Evolutionary conservation across 2,797 vertebrate genomes (phyloP).

Genomic region (Sylvia borin): DNA sequence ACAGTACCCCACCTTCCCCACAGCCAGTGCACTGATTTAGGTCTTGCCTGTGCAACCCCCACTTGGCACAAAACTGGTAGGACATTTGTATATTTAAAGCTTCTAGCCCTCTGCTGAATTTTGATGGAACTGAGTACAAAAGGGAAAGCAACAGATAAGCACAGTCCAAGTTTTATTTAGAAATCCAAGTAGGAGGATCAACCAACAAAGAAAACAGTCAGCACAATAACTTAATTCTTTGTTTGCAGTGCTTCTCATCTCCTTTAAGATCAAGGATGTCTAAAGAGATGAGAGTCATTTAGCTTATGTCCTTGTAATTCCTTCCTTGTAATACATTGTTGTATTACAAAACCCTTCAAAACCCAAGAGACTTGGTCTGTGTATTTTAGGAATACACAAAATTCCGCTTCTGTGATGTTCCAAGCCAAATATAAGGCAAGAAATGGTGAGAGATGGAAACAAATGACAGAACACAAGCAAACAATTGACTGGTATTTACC

Average conservation of each 20-base stretch:
- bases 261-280: neutral
- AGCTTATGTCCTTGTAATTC: neutral
- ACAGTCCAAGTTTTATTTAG: neutral
- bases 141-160: neutral
- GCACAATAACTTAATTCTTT: neutral
- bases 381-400: neutral
- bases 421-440: neutral
- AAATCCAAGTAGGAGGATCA: neutral
- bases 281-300: neutral
- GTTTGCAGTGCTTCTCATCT: neutral
- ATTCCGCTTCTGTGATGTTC: neutral
- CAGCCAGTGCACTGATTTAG: neutral
- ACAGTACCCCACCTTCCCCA: neutral
- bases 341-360: neutral
- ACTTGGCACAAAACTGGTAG: neutral
- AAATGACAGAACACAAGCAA: neutral
- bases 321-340: neutral
- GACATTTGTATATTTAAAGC: neutral
- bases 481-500: neutral
- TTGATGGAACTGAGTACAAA: neutral
- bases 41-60: neutral
- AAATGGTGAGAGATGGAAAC: neutral
- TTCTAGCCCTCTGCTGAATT: neutral
- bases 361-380: neutral
- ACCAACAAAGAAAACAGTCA: neutral